A percentile compares a stretch with the other conserved stretches of the same genome.
Evolutionary conservation across 2,888 invertebrate species (phyloP).

Genomic region (Leptinotarsa peninsularis): DNA sequence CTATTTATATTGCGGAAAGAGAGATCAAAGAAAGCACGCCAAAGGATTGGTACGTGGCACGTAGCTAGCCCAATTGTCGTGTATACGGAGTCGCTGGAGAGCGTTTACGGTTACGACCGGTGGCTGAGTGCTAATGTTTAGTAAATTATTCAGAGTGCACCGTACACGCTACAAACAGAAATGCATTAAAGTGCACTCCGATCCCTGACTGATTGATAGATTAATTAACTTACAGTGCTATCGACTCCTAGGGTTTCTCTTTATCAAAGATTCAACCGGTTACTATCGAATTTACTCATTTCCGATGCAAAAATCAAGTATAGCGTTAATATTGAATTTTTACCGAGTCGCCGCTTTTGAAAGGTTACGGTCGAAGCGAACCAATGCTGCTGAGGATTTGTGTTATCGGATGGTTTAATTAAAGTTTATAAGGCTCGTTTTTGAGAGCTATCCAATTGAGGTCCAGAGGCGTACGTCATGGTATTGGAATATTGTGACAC

Average conservation of each 20-base stretch:
- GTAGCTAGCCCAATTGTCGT: slow-evolving; percentile 45
- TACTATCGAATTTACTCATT: slow-evolving; percentile 47
- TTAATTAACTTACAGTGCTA: slow-evolving; percentile 61
- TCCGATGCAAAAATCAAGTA: slow-evolving; percentile 49
- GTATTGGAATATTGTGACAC: background rate
- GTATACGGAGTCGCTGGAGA: slow-evolving; percentile 59
- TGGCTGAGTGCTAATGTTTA: slow-evolving; percentile 63
- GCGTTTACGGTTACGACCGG: slow-evolving; percentile 62
- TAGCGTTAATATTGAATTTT: slow-evolving; percentile 46
- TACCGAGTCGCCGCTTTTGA: slow-evolving; percentile 37
- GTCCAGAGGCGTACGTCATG: background rate
- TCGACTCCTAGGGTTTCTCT: slow-evolving; percentile 51
- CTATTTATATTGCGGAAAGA: slow-evolving; percentile 49
- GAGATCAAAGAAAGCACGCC: slow-evolving; percentile 49
- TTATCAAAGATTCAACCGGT: slow-evolving; percentile 51
- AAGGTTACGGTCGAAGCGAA: slow-evolving; percentile 33
- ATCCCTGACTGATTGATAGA: slow-evolving; percentile 62
- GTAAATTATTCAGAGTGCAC: slow-evolving; percentile 64
- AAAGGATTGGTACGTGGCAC: slow-evolving; percentile 46
- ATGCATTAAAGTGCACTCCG: slow-evolving; percentile 64
- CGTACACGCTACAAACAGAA: slow-evolving; percentile 59
- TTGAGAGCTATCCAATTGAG: background rate
- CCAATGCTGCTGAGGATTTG: slow-evolving; percentile 36
- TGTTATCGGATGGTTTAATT: slow-evolving; percentile 37
- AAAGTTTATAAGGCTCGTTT: slow-evolving; percentile 32